Evolutionary conservation across 2,113 vertebrate species (phyloP), one percentile per base, ranked within the genome.

Genomic region (Archilochus colubris): DNA sequence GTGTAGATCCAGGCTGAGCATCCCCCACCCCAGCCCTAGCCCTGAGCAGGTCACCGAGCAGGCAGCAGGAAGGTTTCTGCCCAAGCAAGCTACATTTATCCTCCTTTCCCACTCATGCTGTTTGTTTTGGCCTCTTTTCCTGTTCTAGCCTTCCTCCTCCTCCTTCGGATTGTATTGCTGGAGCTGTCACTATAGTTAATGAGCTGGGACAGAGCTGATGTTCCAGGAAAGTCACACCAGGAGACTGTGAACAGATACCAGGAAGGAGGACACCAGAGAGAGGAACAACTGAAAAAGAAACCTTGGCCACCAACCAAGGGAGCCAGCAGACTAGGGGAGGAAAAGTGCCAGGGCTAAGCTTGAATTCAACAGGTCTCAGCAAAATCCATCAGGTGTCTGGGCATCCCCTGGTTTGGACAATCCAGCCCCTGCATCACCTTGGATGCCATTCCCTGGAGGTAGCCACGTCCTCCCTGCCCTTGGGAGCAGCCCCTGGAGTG

Each of bases 111-210:
- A 79, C 81, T 94, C 46, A 30, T 2, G 0, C 22, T 95, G 83
- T 94, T 97, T 91, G 31, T 94, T 70, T 95, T 94, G 94, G 92
- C 89, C 33, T 87, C 81, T 76, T 10, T 88, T 89, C 63, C 67
- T 40, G 58, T 69, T 86, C 62, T 70, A 88, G 64, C 67, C 36
- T 91, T 87, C 66, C n/a, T 75, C 18, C 46, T 76, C 53, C 38
- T 44, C 61, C 73, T 67, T n/a, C 46, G 59, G 72, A 90, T 93
- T 83, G 53, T 77, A 38, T 96, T 96, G 5, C 94, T 81, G 64
- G 63, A 27, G 13, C 64, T 96, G 96, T 95, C 96, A 94, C 46
- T 90, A 0, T 16, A 80, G 61, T 89, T 95, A 96, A 96, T 95
- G 95, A 94, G 55, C 76, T 78, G 86, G 25, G 53, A 93, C 95